Base-by-base conservation (phyloP, 1,140 invertebrate species). In the Leptopilina clavipes region DNA sequence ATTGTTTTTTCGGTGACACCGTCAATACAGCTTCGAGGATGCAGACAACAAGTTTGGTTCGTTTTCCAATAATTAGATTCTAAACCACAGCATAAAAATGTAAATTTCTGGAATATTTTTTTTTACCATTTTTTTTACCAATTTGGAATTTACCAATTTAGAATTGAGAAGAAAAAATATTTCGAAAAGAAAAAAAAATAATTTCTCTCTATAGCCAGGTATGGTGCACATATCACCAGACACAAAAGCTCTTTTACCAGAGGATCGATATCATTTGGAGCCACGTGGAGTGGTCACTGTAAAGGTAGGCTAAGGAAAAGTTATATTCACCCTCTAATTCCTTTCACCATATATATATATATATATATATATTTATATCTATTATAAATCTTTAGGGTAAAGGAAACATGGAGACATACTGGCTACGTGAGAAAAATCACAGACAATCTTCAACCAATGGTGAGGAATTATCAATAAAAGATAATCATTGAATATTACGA, bases 1-100 rank as follows among this genome's bases (percentile, higher is more conserved):
- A 96, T 85, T 96, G 95, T 78, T 93, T 96, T 5, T 96, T 96
- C 77, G 97, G 97, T 0, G 97, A 98, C 86, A 97, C 96, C 1
- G 94, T 96, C 9, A 97, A 97, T 82, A 96, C 95, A 0, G 95
- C 95, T 6, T 95, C 96, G 1, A 92, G 96, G 76, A 97, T 98
- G 96, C 95, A 96, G 83, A 95, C 95, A 1, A 93, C 94, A 8
- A 93, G 94, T 79, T 85, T 92, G 90, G 95, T 95, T 89, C 83
- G 86, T 86, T 70, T 12, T 59, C 11, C 48, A 52, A 52, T 7
- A 52, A 17, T 17, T 17, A 17, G 14, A 17, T 17, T 52, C 14
- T 48, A 48, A 48, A 48, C 12, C n/a, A n/a, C n/a, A n/a, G n/a
- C n/a, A n/a, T n/a, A n/a, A n/a, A n/a, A n/a, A n/a, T n/a, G n/a